Percentiles rank a stretch among this genome's conserved stretches.
Conservation (phyloP, 2,797 vertebrate species). For the Buceros bicornis region DNA sequence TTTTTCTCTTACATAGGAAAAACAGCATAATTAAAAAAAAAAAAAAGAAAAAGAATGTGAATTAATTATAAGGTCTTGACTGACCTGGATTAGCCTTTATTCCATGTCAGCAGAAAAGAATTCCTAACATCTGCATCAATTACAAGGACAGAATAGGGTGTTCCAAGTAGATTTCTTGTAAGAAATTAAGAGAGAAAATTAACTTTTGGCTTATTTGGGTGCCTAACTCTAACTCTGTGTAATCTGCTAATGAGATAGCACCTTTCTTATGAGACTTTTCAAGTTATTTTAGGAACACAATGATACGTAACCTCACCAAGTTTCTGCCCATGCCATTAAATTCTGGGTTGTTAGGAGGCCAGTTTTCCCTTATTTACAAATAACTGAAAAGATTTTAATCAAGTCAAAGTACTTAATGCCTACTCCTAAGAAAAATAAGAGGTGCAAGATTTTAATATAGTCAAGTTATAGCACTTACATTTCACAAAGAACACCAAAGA, state of each 20-base stretch:
- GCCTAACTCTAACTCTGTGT: background rate
- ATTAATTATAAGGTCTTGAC: slow-evolving; percentile 75
- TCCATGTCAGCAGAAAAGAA: slow-evolving; percentile 72
- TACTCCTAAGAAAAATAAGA: background rate
- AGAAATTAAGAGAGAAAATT: slow-evolving; percentile 44
- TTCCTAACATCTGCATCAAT: slow-evolving; percentile 74
- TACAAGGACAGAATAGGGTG: slow-evolving; percentile 35
- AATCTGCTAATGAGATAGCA: background rate
- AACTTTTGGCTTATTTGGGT: slow-evolving; percentile 4
- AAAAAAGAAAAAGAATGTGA: background rate
- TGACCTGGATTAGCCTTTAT: slow-evolving; percentile 72
- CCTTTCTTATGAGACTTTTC: background rate
- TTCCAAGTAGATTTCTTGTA: slow-evolving; percentile 28
- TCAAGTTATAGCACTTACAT: background rate
- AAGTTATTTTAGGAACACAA: background rate
- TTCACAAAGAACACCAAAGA: background rate
- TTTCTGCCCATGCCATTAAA: background rate
- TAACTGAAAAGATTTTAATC: background rate
- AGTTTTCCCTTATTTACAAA: background rate
- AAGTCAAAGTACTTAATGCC: background rate
- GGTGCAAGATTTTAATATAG: background rate
- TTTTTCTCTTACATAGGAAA: too few species aligned
- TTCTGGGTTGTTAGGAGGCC: background rate
- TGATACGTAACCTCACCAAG: background rate
- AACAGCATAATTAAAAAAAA: too few species aligned